Conservation (phyloP, 2,797 vertebrate species). For the Cryptoprocta ferox region DNA sequence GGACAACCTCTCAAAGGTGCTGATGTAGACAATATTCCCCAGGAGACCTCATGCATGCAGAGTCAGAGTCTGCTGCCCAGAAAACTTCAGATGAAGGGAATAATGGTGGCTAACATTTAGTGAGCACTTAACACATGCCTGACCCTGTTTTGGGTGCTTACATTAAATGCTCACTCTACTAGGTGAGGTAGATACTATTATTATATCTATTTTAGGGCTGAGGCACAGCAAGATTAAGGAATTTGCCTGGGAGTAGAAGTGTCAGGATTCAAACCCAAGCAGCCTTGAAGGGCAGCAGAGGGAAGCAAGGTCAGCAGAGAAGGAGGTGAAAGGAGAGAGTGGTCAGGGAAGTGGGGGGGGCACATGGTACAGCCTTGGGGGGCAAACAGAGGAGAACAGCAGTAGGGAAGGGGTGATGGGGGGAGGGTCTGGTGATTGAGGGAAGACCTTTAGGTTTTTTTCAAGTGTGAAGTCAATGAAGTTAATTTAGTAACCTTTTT, state of each 20-base stretch:
- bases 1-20: neutral
- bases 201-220: neutral
- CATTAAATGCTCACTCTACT: neutral
- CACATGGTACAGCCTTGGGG: no score
- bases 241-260: neutral
- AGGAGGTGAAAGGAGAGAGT: neutral
- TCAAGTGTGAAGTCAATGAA: neutral
- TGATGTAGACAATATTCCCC: no score
- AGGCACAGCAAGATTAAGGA: neutral
- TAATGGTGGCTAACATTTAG: fast-evolving
- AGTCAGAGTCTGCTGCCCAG: neutral
- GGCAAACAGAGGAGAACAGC: fast-evolving
- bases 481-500: neutral
- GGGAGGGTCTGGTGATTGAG: neutral
- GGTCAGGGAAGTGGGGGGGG: neutral
- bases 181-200: neutral
- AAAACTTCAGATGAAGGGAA: neutral
- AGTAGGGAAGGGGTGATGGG: neutral
- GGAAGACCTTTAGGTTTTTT: neutral
- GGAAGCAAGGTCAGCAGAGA: no score
- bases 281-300: neutral
- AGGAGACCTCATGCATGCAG: neutral
- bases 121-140: neutral
- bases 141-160: neutral
- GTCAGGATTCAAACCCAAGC: neutral